These are phyloP conservation scores for Holacanthella duospinosa DNA, from an alignment of 2,888 invertebrate genomes.

Conservation along the genomic window DNA sequence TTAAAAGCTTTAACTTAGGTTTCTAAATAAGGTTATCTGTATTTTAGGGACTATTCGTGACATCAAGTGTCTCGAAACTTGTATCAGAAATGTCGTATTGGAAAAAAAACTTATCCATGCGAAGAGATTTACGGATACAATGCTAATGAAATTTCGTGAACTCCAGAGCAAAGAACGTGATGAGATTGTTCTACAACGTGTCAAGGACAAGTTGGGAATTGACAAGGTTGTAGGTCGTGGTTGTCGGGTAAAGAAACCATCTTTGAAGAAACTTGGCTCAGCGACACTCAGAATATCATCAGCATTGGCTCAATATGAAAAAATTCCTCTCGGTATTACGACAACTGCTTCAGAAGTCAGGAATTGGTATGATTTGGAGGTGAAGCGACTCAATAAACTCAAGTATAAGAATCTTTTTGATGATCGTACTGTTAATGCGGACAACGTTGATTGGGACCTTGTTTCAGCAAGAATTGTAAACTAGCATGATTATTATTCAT, in stretches of 20 bases:
- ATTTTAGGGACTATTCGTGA: background rate
- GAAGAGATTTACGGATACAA: background rate
- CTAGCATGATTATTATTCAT: background rate
- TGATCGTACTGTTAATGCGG: background rate
- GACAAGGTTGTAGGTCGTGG: too few species aligned
- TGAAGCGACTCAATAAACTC: background rate
- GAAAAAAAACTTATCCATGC: background rate
- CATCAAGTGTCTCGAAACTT: background rate
- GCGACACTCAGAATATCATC: background rate
- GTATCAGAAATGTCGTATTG: background rate
- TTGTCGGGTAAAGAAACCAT: background rate
- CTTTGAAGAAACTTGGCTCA: background rate
- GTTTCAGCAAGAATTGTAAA: background rate
- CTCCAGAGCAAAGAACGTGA: background rate
- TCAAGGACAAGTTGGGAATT: too few species aligned
- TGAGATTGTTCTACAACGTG: background rate
- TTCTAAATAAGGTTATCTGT: background rate
- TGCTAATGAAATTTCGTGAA: background rate
- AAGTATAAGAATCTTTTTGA: background rate
- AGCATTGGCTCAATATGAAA: background rate
- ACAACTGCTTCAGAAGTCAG: background rate
- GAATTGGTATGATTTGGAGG: background rate
- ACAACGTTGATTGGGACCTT: background rate
- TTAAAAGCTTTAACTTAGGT: background rate
- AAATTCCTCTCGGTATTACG: background rate